These are phyloP conservation scores for Rhodeus uyekii DNA, from an alignment of 2,797 vertebrate genomes.

Conservation along the genomic window DNA sequence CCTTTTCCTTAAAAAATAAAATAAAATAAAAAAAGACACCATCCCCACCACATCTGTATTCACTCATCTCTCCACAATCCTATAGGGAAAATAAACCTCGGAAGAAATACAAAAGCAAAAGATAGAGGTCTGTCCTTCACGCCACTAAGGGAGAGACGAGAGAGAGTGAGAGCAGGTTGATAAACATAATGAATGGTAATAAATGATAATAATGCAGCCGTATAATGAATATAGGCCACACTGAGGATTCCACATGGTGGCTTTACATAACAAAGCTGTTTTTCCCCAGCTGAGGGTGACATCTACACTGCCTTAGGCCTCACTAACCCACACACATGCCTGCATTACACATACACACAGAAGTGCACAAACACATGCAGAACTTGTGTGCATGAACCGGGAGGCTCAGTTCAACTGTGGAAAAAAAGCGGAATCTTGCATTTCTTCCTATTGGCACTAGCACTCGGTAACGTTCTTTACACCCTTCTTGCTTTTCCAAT, in stretches of 20 bases:
- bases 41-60: not conserved
- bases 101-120: conserved; percentile 27
- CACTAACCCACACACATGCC: conserved; percentile 39
- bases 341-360: conserved; percentile 24
- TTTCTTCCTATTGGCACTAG: not conserved
- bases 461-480: conserved; percentile 6
- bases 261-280: conserved; percentile 61
- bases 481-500: conserved; percentile 37
- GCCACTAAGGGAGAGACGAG: conserved; percentile 17
- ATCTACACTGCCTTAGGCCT: conserved; percentile 48
- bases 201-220: conserved; percentile 57
- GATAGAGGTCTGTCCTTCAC: conserved; percentile 41
- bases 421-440: conserved; percentile 9
- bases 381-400: conserved; percentile 45
- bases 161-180: conserved; percentile 20
- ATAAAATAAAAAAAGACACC: not conserved
- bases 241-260: conserved; percentile 30
- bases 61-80: not conserved
- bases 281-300: conserved; percentile 46
- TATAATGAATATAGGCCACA: conserved; percentile 46
- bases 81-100: conserved; percentile 8
- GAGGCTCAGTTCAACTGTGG: conserved; percentile 47
- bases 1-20: not conserved
- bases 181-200: conserved; percentile 58
- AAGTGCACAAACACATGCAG: conserved; percentile 22